Conservation (phyloP, 2,888 invertebrate genomes). For the Hydraecia micacea region DNA sequence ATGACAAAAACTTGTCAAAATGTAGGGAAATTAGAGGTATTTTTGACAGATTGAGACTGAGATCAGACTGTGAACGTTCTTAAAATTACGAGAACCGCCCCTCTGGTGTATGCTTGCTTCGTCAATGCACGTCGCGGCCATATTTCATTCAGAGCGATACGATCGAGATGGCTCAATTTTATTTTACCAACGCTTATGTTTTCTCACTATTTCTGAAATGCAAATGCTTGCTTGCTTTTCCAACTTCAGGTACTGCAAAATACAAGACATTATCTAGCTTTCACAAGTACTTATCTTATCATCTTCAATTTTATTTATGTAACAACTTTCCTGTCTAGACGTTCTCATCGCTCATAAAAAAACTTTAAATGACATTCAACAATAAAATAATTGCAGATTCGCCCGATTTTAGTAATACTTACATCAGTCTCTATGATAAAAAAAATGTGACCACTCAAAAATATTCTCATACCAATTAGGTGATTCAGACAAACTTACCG, state of each 20-base stretch:
- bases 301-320: background rate
- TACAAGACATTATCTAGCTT: background rate
- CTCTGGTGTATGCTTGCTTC: slow-evolving; percentile 21
- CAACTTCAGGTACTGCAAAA: background rate
- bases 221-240: slow-evolving; percentile 12
- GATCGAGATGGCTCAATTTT: slow-evolving; percentile 49
- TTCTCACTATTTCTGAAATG: slow-evolving; percentile 22
- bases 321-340: slow-evolving; percentile 30
- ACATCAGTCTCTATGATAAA: background rate
- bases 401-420: background rate
- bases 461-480: slow-evolving; percentile 21
- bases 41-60: no score
- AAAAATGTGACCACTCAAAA: slow-evolving; percentile 5
- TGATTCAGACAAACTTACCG: slow-evolving; percentile 27
- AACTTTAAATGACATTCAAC: slow-evolving; percentile 18
- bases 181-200: slow-evolving; percentile 41
- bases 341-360: slow-evolving; percentile 16
- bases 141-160: slow-evolving; percentile 45
- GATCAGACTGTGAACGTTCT: no score
- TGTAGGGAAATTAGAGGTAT: no score
- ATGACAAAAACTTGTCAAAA: no score
- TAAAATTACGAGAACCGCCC: no score
- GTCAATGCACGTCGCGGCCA: slow-evolving; percentile 46
- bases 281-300: background rate
- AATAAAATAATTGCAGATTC: slow-evolving; percentile 15